Evolutionary conservation across 2,113 vertebrate genomes (phyloP).

Genomic region (Limanda limanda): DNA sequence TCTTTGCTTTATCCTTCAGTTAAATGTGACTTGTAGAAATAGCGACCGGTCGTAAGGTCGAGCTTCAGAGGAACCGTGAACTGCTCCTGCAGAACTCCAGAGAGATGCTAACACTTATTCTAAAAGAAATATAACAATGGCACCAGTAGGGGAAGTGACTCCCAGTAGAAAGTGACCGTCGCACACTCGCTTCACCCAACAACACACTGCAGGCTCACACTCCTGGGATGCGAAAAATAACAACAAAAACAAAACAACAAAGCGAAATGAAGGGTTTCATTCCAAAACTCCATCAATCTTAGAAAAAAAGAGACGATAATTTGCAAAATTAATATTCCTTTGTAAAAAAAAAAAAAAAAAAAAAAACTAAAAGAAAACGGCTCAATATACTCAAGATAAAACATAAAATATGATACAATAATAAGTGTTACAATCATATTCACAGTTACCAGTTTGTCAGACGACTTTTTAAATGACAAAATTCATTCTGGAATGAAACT

Average conservation of each 20-base stretch:
- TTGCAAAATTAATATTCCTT: slow-evolving; percentile 29
- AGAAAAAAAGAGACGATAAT: slow-evolving; percentile 1
- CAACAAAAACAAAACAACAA: slow-evolving; percentile 1
- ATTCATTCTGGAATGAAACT: slow-evolving; percentile 74
- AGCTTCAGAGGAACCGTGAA: slow-evolving; percentile 56
- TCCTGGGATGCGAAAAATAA: slow-evolving; percentile 63
- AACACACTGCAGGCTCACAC: slow-evolving; percentile 59
- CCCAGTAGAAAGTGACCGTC: slow-evolving; percentile 61
- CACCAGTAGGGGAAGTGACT: slow-evolving; percentile 43
- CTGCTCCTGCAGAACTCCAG: slow-evolving; percentile 28
- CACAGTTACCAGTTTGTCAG: slow-evolving; percentile 23
- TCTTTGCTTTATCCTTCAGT: background rate
- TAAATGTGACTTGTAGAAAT: slow-evolving; percentile 34
- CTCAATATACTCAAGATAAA: slow-evolving; percentile 30
- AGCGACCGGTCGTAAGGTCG: slow-evolving; percentile 17
- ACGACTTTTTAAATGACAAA: slow-evolving; percentile 11
- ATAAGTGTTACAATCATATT: slow-evolving; percentile 48
- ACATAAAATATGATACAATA: slow-evolving; percentile 30
- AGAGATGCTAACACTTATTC: slow-evolving; percentile 4
- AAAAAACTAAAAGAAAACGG: slow-evolving; percentile 15
- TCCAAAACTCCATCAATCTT: slow-evolving; percentile 58
- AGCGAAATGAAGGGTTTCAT: slow-evolving; percentile 74
- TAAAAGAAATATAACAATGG: slow-evolving; percentile 40
- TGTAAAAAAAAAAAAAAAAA: slow-evolving; percentile 8
- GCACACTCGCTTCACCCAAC: slow-evolving; percentile 46